Percentiles rank a stretch among this genome's conserved stretches.
Evolutionary conservation across 2,888 invertebrate genomes (phyloP).

Genomic region (Xylota sylvarum): DNA sequence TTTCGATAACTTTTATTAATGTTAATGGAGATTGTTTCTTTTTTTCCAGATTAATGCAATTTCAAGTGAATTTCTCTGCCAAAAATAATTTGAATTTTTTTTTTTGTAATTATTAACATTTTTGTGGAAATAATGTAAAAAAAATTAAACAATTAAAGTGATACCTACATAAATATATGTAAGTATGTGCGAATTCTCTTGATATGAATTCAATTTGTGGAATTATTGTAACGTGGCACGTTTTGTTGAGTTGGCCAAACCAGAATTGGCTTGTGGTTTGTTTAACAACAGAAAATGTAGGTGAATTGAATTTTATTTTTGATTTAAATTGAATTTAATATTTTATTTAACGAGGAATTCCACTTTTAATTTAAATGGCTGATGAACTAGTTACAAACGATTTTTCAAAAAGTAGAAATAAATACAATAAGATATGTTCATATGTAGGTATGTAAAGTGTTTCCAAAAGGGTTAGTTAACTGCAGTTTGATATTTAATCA

Average conservation of each 20-base stretch:
- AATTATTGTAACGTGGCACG: neutral
- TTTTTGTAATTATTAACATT: neutral
- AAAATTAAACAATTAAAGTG: neutral
- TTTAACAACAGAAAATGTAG: neutral
- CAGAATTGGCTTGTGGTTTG: neutral
- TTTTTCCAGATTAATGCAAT: conserved; percentile 23
- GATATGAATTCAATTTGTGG: neutral
- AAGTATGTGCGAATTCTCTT: neutral
- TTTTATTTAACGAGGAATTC: too few species aligned
- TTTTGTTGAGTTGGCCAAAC: neutral
- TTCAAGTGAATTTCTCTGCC: neutral
- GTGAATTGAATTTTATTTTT: too few species aligned
- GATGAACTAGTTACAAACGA: too few species aligned
- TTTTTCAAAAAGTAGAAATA: too few species aligned
- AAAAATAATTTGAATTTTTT: neutral
- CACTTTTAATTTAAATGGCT: too few species aligned
- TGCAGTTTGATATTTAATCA: too few species aligned
- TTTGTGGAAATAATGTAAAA: conserved; percentile 14
- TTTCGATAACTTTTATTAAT: neutral
- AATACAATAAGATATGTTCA: too few species aligned
- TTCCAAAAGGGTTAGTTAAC: too few species aligned
- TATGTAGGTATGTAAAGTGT: too few species aligned
- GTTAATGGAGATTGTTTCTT: conserved; percentile 10
- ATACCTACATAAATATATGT: too few species aligned
- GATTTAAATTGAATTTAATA: too few species aligned